These are phyloP conservation scores for Silurus glanis DNA, from an alignment of 2,113 vertebrate species.

Conservation along the genomic window DNA sequence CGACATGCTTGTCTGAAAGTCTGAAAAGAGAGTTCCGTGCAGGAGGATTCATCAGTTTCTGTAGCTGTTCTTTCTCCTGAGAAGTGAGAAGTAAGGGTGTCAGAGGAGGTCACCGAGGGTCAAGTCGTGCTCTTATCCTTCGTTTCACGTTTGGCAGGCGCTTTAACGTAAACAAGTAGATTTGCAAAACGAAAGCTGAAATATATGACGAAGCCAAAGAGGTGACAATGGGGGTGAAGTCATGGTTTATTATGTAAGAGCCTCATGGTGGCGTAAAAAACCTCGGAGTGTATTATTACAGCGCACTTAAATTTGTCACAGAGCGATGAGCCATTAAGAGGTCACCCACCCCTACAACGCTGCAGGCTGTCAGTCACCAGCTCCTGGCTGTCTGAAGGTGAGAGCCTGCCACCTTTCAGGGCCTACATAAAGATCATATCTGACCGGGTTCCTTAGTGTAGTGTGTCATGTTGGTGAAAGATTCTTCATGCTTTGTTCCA, in stretches of 20 bases:
- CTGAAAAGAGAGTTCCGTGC: conserved; percentile 73
- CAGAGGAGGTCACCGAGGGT: conserved; percentile 37
- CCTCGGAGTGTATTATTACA: conserved; percentile 33
- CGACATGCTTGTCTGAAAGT: conserved; percentile 72
- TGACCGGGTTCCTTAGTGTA: conserved; percentile 52
- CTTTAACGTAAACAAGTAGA: not conserved
- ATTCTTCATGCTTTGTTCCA: not conserved
- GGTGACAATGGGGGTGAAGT: not conserved
- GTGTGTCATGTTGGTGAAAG: conserved; percentile 33
- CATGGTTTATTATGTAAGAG: conserved; percentile 9
- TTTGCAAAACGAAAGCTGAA: conserved; percentile 14
- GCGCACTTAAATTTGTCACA: conserved; percentile 41
- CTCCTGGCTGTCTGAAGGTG: conserved; percentile 67
- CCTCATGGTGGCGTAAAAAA: conserved; percentile 1
- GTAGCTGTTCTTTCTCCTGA: conserved; percentile 83
- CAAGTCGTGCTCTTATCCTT: conserved; percentile 20
- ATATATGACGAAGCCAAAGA: not conserved
- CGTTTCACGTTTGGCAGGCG: not conserved
- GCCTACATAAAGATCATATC: conserved; percentile 50
- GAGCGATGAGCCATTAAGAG: conserved; percentile 59
- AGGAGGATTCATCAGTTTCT: conserved; percentile 78
- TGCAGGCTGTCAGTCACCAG: conserved; percentile 69
- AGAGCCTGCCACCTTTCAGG: conserved; percentile 61
- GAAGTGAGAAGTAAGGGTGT: conserved; percentile 28
- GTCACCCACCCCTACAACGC: conserved; percentile 58